Evolutionary conservation across 1,140 invertebrate genomes (phyloP).

Genomic region (Pseudomyrmex pallidus): DNA sequence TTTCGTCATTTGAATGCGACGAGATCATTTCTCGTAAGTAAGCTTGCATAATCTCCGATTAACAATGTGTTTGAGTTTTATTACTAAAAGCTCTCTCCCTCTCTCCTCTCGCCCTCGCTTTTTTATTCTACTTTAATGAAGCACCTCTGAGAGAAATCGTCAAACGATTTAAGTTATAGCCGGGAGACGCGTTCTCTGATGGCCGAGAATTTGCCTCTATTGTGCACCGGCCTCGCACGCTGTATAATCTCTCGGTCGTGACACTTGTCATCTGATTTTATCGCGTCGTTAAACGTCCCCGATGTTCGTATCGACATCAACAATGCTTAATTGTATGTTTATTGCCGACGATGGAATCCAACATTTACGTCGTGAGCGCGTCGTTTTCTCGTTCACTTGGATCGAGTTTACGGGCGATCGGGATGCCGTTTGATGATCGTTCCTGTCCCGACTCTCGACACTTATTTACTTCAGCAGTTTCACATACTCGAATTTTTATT

Average conservation of each 20-base stretch:
- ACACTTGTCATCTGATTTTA: conserved; percentile 84
- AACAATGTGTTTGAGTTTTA: conserved; percentile 26
- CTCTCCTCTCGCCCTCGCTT: conserved; percentile 3
- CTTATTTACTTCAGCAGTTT: background rate
- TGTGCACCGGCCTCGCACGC: conserved; percentile 56
- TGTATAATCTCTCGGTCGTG: conserved; percentile 70
- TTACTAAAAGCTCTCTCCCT: background rate
- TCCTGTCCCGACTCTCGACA: background rate
- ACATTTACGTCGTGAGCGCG: conserved; percentile 46
- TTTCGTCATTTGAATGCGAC: conserved; percentile 49
- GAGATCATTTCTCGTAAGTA: background rate
- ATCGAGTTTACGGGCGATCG: conserved; percentile 60
- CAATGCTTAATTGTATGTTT: conserved; percentile 81
- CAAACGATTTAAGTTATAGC: conserved; percentile 77
- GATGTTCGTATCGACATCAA: conserved; percentile 77
- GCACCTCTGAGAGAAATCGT: conserved; percentile 66
- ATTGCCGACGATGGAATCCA: conserved; percentile 76
- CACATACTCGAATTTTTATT: background rate
- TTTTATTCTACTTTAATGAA: conserved; percentile 68
- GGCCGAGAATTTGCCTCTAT: conserved; percentile 73
- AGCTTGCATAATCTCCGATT: conserved; percentile 48
- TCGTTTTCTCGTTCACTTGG: background rate
- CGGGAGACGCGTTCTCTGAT: conserved; percentile 75
- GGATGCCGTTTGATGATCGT: conserved; percentile 4
- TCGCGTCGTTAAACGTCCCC: conserved; percentile 80